Evolutionary conservation across 2,888 invertebrate genomes (phyloP).

Genomic region (Pemphredon lugubris): DNA sequence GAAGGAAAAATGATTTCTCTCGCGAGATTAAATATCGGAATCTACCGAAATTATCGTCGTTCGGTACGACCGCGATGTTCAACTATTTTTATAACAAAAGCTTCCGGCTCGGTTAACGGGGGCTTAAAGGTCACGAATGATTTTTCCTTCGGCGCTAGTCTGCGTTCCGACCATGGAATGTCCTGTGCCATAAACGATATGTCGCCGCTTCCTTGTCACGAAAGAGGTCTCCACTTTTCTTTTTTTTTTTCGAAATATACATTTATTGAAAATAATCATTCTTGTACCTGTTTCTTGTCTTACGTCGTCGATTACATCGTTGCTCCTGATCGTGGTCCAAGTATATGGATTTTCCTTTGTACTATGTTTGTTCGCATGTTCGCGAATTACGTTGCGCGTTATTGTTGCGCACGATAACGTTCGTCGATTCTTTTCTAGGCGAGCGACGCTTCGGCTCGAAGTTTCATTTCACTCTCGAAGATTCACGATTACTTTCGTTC

Average conservation of each 20-base stretch:
- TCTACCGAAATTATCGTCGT: too few species aligned
- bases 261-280: constrained; percentile 65
- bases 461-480: background rate
- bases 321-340: constrained; percentile 57
- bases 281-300: constrained; percentile 61
- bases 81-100: constrained; percentile 52
- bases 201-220: constrained; percentile 6
- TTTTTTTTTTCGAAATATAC: constrained; percentile 60
- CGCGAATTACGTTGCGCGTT: background rate
- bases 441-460: background rate
- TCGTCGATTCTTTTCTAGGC: background rate
- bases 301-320: constrained; percentile 59
- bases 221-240: constrained; percentile 5
- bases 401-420: constrained; percentile 2
- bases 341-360: constrained; percentile 50
- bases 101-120: too few species aligned
- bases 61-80: background rate
- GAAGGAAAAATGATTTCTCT: constrained; percentile 41
- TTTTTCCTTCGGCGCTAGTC: constrained; percentile 9
- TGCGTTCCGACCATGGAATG: constrained; percentile 54
- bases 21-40: too few species aligned
- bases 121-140: background rate
- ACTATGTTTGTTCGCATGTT: constrained; percentile 27
- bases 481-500: too few species aligned
- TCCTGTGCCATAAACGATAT: constrained; percentile 34